phyloP scores from a whole-genome alignment of 2,797 vertebrate genomes.

The Psittacula derbiana region DNA sequence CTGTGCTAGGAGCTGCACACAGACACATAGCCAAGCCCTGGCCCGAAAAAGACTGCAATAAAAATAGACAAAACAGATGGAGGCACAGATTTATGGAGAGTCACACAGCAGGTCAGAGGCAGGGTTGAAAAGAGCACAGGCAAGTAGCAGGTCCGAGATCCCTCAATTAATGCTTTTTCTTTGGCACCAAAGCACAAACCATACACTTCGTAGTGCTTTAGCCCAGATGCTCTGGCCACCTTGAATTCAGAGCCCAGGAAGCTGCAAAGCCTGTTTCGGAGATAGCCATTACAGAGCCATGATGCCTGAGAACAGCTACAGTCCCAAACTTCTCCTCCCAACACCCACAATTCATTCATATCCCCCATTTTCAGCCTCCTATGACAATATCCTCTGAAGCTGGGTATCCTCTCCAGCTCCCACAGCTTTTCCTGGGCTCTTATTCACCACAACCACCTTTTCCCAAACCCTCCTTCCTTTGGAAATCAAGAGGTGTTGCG shows the following conservation, averaged over 20 bases:
- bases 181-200: not conserved
- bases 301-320: not conserved
- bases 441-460: not conserved
- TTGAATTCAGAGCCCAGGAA: not conserved
- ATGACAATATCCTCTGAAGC: not conserved
- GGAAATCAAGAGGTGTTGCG: not conserved
- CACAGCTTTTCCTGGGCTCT: not conserved
- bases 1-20: not conserved
- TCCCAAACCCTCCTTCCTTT: not conserved
- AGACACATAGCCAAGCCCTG: not conserved
- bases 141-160: not conserved
- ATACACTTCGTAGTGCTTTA: not conserved
- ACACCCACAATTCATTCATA: not conserved
- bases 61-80: slow-evolving; percentile 30
- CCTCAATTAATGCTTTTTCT: not conserved
- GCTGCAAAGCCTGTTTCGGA: not conserved
- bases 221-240: not conserved
- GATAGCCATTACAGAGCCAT: not conserved
- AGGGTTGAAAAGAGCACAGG: not conserved
- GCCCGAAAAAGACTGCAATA: not conserved
- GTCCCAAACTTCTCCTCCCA: not conserved
- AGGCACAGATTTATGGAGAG: slow-evolving; percentile 10
- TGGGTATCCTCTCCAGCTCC: not conserved
- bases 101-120: not conserved
- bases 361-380: not conserved